phyloP scores from a whole-genome alignment of 2,797 vertebrate species.

The Neopelma chrysocephalum region DNA sequence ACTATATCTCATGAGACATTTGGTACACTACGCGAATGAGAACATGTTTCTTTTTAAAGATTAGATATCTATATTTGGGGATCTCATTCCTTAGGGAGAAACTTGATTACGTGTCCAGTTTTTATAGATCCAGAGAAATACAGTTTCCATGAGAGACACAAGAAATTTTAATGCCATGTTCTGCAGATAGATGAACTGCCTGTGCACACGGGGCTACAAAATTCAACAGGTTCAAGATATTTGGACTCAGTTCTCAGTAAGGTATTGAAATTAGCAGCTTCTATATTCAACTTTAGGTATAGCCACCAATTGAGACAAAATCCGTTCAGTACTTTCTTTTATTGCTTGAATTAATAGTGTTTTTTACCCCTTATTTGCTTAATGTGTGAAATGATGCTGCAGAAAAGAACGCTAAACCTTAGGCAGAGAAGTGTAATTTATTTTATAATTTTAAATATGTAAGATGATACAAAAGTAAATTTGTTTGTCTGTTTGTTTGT shows the following conservation, averaged over 20 bases:
- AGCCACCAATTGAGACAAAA: not conserved
- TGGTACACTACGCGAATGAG: not conserved
- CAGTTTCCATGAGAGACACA: not conserved
- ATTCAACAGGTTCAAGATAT: not conserved
- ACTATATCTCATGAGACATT: not conserved
- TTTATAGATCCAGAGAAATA: not conserved
- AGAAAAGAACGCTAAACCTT: not conserved
- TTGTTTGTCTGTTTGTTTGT: not conserved
- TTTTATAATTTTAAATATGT: not conserved
- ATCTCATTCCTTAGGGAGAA: not conserved
- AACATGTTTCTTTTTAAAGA: not conserved
- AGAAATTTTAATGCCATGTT: not conserved
- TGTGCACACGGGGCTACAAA: not conserved
- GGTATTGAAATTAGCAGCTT: not conserved
- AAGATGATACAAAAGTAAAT: conserved; percentile 28
- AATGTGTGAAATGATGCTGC: not conserved
- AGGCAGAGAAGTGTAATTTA: not conserved
- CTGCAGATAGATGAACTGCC: not conserved
- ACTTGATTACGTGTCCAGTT: fast-evolving
- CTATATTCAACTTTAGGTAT: not conserved
- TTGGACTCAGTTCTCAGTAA: not conserved
- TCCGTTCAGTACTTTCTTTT: not conserved
- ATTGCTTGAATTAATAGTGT: not conserved
- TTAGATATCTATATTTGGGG: not conserved
- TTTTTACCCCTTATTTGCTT: not conserved